Base-by-base conservation (phyloP, 2,113 vertebrate species). In the Quiscalus mexicanus region DNA sequence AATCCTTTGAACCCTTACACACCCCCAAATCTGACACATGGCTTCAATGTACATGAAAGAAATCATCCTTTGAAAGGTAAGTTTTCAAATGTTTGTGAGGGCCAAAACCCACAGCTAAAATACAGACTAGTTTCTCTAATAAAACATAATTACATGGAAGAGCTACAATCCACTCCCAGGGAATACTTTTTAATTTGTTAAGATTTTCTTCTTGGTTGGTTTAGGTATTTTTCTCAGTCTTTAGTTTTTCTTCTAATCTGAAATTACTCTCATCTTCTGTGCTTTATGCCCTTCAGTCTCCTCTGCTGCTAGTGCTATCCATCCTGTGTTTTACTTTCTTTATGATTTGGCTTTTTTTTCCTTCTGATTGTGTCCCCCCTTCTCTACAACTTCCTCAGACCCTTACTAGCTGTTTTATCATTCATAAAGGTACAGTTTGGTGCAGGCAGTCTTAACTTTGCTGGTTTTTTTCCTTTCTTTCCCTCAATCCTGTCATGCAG, bases 231-330 rank as follows among this genome's bases (percentile, higher is more conserved):
- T 93, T 60, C 52, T 78, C 39, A 74, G 56, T 89, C 30, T 49
- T 75, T 91, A 69, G 45, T 74, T 93, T 77, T 87, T 47, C 44
- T 78, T 92, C 31, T 84, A 22, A 93, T 76, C 47, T 96, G 90
- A 90, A 96, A 84, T 75, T 93, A n/a, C 83, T 78, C 56, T 75
- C 81, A 90, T 89, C 69, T 91, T 88, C 83, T 67, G 73, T 31
- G 18, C 22, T 93, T 92, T 92, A 64, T 27, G 55, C 52, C 87
- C 59, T 92, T 87, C 68, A 58, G 69, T 90, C n/a, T 92, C 59
- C 39, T 80, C 86, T 91, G 67, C 74, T 91, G 58, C 76, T 96
- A 79, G 3, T 67, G 25, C 82, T 94, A 87, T 82, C n/a, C 31
- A 50, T 67, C 39, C 69, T 44, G 88, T 33, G 35, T 69, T 76